Conservation (phyloP, 2,797 vertebrate genomes). For the Falco novaeseelandiae region DNA sequence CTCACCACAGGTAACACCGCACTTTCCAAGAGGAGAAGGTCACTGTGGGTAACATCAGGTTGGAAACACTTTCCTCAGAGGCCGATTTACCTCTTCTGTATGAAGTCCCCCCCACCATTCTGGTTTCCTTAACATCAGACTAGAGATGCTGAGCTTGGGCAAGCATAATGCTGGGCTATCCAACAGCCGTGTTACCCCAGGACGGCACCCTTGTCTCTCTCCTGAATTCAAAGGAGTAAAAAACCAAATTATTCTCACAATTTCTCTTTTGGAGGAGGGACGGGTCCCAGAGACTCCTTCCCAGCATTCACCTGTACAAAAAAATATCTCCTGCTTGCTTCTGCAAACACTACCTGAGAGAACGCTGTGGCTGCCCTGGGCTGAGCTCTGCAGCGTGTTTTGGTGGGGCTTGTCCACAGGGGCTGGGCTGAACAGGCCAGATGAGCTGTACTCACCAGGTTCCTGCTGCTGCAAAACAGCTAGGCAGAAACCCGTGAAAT, state of each 20-base stretch:
- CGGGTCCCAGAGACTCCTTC: neutral
- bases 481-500: rapidly evolving
- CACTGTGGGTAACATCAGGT: neutral
- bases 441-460: rapidly evolving
- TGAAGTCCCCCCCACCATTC: neutral
- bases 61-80: neutral
- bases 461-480: neutral
- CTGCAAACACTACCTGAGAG: neutral
- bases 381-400: neutral
- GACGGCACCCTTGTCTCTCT: neutral
- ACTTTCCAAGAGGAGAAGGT: neutral
- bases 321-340: neutral
- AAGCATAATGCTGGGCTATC: neutral
- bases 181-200: neutral
- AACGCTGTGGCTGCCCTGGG: rapidly evolving
- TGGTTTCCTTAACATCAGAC: neutral
- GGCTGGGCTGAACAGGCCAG: neutral
- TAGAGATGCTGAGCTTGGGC: neutral
- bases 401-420: neutral
- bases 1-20: neutral
- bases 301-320: neutral
- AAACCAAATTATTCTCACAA: neutral
- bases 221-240: neutral
- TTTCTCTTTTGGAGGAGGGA: neutral
- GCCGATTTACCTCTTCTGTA: neutral